phyloP scores from a whole-genome alignment of 2,113 vertebrate species.

The Boulengeromyrus knoepffleri region DNA sequence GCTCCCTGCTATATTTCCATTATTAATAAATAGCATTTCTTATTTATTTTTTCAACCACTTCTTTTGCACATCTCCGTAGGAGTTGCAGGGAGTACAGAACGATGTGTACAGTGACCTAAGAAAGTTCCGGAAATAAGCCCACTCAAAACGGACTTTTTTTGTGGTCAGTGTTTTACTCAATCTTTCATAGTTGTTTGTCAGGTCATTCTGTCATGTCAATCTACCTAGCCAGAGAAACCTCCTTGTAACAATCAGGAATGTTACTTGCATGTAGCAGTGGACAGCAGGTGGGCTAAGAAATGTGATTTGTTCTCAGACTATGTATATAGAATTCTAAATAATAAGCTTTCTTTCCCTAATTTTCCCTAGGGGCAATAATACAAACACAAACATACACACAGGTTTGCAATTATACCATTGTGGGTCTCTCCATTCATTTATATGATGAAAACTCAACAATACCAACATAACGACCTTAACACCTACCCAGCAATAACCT shows the following conservation, averaged over 20 bases:
- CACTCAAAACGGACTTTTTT: not conserved
- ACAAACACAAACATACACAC: not conserved
- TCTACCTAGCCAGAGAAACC: not conserved
- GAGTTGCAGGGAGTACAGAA: conserved; percentile 19
- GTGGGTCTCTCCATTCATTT: not conserved
- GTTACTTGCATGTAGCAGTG: not conserved
- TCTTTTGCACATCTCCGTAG: not conserved
- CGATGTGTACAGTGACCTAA: conserved; percentile 19
- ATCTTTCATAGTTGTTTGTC: not conserved
- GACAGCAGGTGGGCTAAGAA: not conserved
- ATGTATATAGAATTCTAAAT: not conserved
- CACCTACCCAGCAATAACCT: not conserved
- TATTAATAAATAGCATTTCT: not conserved
- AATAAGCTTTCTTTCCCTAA: not conserved
- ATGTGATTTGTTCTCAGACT: not conserved
- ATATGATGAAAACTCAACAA: not conserved
- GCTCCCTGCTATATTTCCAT: not conserved
- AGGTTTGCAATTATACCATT: not conserved
- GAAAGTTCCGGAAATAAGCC: conserved; percentile 5
- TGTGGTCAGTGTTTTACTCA: not conserved
- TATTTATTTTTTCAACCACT: not conserved
- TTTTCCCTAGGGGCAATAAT: not conserved
- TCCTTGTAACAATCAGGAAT: not conserved
- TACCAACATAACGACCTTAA: not conserved
- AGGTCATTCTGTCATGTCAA: not conserved